These are phyloP conservation scores for Andrena marginata DNA, from an alignment of 2,888 invertebrate species.

Conservation along the genomic window DNA sequence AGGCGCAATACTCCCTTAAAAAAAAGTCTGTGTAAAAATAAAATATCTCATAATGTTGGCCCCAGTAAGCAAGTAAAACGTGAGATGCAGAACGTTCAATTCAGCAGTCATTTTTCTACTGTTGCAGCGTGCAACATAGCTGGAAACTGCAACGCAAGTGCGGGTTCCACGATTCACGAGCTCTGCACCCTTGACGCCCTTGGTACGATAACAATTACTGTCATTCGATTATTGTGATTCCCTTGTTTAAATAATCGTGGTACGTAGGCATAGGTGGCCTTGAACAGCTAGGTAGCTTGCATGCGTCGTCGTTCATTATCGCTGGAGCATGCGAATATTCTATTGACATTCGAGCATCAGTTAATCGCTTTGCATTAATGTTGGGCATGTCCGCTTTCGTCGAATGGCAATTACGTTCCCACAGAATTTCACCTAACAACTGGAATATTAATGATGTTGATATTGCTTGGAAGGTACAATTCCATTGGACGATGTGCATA, in stretches of 20 bases:
- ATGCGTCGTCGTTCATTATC: background rate
- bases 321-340: slow-evolving; percentile 15
- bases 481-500: background rate
- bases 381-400: slow-evolving; percentile 11
- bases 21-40: no score
- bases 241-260: background rate
- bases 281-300: slow-evolving; percentile 3
- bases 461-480: slow-evolving; percentile 6
- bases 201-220: slow-evolving; percentile 75
- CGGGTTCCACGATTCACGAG: slow-evolving; percentile 78
- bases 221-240: slow-evolving; percentile 17
- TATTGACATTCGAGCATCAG: background rate
- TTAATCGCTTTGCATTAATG: background rate
- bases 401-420: background rate
- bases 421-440: background rate
- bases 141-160: slow-evolving; percentile 70
- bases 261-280: background rate
- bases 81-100: background rate
- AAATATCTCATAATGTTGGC: background rate
- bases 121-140: slow-evolving; percentile 82
- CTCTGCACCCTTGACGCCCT: slow-evolving; percentile 81
- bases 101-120: slow-evolving; percentile 69
- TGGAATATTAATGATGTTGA: background rate
- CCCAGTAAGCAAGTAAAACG: background rate
- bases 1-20: no score